Evolutionary conservation across 2,797 vertebrate genomes (phyloP).

Genomic region (Poeciliopsis paucimaculata): DNA sequence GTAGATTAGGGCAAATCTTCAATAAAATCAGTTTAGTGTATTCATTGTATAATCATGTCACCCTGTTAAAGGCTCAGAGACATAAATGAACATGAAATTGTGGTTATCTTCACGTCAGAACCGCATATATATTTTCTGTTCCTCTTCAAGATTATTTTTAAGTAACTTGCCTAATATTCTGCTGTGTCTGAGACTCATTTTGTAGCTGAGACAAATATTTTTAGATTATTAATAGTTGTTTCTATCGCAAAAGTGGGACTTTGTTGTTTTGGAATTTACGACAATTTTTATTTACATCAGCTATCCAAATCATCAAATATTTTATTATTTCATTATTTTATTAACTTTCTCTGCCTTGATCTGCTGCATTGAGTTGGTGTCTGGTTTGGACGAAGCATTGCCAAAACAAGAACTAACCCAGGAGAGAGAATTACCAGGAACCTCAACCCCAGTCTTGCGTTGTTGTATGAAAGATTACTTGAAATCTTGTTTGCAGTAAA

Average conservation of each 20-base stretch:
- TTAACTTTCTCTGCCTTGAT: neutral
- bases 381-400: neutral
- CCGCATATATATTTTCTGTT: neutral
- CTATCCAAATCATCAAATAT: neutral
- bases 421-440: neutral
- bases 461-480: neutral
- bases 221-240: too few species aligned
- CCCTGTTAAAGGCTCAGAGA: neutral
- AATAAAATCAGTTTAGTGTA: neutral
- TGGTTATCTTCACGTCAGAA: neutral
- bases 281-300: neutral
- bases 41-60: neutral
- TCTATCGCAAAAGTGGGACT: neutral
- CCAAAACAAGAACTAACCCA: neutral
- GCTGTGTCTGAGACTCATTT: neutral
- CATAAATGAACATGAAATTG: neutral
- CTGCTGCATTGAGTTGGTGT: neutral
- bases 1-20: neutral
- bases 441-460: neutral
- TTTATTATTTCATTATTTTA: neutral
- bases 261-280: neutral
- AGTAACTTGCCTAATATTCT: neutral
- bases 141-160: neutral
- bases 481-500: conserved; percentile 2
- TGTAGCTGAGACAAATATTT: neutral